A percentile compares a stretch with the other conserved stretches of the same genome.
These are phyloP conservation scores for Orthonychiurus folsomi DNA, from an alignment of 2,888 invertebrate genomes.

Conservation along the genomic window DNA sequence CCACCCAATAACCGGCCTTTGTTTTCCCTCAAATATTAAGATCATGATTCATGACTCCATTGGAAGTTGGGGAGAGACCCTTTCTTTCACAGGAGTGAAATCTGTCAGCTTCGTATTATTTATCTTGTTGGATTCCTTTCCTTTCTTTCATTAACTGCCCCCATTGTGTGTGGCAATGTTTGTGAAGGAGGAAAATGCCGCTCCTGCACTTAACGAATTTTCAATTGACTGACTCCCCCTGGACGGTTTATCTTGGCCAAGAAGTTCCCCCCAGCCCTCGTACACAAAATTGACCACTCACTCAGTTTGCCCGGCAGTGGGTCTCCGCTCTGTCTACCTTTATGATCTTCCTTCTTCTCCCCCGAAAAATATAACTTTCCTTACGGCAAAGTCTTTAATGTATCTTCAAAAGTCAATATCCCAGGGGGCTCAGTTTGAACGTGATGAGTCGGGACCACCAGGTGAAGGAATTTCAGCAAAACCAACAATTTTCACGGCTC, in stretches of 20 bases:
- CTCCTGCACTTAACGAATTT: neutral
- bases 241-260: neutral
- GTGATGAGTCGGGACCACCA: neutral
- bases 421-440: too few relatives aligned
- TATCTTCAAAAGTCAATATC: too few relatives aligned
- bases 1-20: too few relatives aligned
- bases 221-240: neutral
- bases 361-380: too few relatives aligned
- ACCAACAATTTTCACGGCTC: neutral
- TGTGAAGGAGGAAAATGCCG: neutral
- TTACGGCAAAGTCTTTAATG: too few relatives aligned
- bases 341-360: too few relatives aligned
- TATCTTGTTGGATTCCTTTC: neutral
- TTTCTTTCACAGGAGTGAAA: neutral
- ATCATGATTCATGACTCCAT: too few relatives aligned
- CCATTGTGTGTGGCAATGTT: neutral
- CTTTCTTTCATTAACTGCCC: neutral
- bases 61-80: too few relatives aligned
- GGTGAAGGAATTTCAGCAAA: neutral
- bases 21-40: too few relatives aligned
- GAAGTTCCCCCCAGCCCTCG: neutral
- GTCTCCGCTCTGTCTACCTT: neutral
- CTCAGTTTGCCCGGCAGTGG: neutral
- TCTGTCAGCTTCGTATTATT: neutral
- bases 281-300: neutral